Conservation (phyloP, 2,797 vertebrate species). For the Emys orbicularis region DNA sequence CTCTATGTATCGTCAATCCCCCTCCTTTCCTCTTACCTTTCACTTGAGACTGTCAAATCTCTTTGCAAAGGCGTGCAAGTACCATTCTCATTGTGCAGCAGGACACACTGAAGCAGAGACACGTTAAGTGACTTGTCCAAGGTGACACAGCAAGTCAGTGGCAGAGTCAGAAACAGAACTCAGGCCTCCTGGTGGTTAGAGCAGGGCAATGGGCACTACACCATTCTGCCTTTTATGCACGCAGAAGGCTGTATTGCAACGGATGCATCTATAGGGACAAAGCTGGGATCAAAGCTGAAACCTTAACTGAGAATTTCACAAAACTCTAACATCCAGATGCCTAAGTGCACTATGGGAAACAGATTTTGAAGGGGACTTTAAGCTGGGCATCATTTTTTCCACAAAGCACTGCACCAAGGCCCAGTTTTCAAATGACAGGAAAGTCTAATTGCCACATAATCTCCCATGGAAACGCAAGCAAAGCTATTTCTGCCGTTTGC, state of each 20-base stretch:
- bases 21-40: neutral
- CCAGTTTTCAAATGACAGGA: neutral
- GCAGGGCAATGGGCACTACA: neutral
- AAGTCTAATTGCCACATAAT: neutral
- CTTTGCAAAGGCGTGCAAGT: neutral
- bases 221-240: neutral
- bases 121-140: neutral
- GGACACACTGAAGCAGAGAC: neutral
- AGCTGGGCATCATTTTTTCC: neutral
- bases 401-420: neutral
- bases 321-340: neutral
- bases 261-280: neutral
- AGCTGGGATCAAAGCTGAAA: neutral
- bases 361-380: neutral
- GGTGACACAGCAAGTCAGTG: neutral
- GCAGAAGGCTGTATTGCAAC: neutral
- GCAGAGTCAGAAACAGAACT: neutral
- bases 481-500: neutral
- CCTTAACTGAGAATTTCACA: neutral
- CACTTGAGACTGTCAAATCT: no score
- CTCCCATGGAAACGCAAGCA: neutral
- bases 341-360: neutral
- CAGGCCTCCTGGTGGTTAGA: no score
- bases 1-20: no score
- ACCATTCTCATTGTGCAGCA: no score